Conservation (phyloP, 2,888 invertebrate genomes). For the Diadromus collaris region DNA sequence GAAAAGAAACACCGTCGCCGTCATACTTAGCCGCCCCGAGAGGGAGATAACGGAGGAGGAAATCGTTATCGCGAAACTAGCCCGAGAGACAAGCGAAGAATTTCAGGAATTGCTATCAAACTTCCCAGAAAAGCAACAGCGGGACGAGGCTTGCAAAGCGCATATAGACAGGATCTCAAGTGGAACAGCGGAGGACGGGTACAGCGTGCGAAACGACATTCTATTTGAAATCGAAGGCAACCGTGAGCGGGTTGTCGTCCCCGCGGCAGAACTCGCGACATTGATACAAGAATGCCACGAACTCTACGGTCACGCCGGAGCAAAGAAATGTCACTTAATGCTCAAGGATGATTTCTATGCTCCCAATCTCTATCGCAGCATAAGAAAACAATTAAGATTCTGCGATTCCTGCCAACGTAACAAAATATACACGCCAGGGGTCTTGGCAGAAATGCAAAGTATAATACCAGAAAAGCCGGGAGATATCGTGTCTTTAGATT, state of each 20-base stretch:
- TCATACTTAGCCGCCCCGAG: background rate
- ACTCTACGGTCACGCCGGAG: too few species aligned
- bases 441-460: conserved; percentile 7
- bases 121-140: background rate
- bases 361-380: conserved; percentile 7
- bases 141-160: background rate
- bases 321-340: too few species aligned
- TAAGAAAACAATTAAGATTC: background rate
- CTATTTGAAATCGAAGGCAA: background rate
- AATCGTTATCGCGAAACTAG: background rate
- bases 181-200: background rate
- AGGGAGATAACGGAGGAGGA: background rate
- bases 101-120: background rate
- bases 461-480: conserved; percentile 28
- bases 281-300: too few species aligned
- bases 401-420: conserved; percentile 49
- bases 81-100: background rate
- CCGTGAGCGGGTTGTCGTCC: background rate
- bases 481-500: conserved; percentile 44
- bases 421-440: conserved; percentile 17
- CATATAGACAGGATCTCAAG: background rate
- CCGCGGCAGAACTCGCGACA: background rate
- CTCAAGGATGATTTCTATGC: background rate
- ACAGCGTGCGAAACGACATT: background rate
- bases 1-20: background rate